These are phyloP conservation scores for Musca vetustissima DNA, from an alignment of 1,140 invertebrate genomes.

Conservation along the genomic window DNA sequence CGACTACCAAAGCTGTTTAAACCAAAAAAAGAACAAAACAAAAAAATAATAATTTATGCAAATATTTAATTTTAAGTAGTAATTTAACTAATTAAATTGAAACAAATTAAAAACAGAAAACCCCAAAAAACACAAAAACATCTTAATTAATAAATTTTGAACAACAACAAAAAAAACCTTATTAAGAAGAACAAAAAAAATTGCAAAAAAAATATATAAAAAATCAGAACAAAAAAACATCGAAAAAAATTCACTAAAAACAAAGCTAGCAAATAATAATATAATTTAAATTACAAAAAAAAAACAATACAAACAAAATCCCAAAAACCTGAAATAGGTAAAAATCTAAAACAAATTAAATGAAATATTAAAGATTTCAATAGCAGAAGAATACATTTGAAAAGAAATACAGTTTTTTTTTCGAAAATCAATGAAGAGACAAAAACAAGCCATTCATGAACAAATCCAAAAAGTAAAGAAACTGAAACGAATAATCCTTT, in stretches of 20 bases:
- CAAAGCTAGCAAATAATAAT: conserved; percentile 8
- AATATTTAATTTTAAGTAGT: conserved; percentile 53
- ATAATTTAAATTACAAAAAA: conserved; percentile 14
- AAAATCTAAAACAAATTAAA: conserved; percentile 5
- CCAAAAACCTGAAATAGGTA: conserved; percentile 23
- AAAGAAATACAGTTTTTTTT: background rate
- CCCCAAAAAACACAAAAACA: no score
- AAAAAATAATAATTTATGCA: no score
- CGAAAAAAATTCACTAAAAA: conserved; percentile 17
- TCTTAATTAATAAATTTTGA: conserved; percentile 19
- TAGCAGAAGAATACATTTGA: background rate
- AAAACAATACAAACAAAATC: no score
- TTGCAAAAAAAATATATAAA: conserved; percentile 5
- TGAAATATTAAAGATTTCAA: background rate
- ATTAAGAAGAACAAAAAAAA: conserved; percentile 21
- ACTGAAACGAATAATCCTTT: no score
- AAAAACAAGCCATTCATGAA: conserved; percentile 22
- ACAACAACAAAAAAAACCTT: no score
- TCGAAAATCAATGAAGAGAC: background rate
- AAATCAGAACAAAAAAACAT: conserved; percentile 26
- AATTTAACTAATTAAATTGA: conserved; percentile 39
- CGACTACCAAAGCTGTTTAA: conserved; percentile 56
- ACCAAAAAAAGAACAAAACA: no score
- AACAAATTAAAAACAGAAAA: conserved; percentile 38
- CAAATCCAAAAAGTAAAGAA: background rate